Evolutionary conservation across 2,113 vertebrate species (phyloP), one percentile per base, ranked within the genome.

Genomic region (Tragelaphus buxtoni): DNA sequence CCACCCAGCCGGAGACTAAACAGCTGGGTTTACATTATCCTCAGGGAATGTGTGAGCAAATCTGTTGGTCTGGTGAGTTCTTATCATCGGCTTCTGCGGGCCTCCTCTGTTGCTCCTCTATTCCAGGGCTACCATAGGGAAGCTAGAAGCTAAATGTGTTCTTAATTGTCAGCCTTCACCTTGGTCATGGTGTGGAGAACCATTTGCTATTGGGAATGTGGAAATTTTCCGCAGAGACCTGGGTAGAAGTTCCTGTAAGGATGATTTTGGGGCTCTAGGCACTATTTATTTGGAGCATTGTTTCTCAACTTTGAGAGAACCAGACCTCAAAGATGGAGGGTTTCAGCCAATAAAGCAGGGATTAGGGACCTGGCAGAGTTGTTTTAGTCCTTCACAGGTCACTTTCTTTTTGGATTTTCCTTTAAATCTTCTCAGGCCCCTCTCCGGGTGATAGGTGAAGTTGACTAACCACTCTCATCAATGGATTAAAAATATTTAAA

Each of bases 1-100:
- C 58, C 61, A 65, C 55, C 81, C 81, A 60, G 63, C 55, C 76
- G 26, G 95, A 87, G 92, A 93, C 42, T 39, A n/a, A 91, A 55
- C 91, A 91, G 79, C 53, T 61, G 90, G 74, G 51, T 47, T 53
- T 76, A 82, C 89, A 61, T 92, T 82, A 91, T 77, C 93, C 72
- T n/a, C 56, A 47, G 83, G 47, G 60, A 84, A 61, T 58, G 42
- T 65, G 30, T 47, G 55, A 95, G 55, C 49, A 84, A 24, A 49
- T 94, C 76, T 76, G 58, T 90, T 65, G 18, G 32, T 55, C 9
- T 47, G 69, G 42, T 39, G 49, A 56, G 17, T 42, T 49, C 85
- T 91, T 80, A 65, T 88, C 56, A 49, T 35, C 1, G 10, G 55
- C 5, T 39, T 79, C 51, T 91, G 17, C 20, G 28, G 30, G 4